phyloP scores from a whole-genome alignment of 2,797 vertebrate genomes.

The Sebastiscus tertius region DNA sequence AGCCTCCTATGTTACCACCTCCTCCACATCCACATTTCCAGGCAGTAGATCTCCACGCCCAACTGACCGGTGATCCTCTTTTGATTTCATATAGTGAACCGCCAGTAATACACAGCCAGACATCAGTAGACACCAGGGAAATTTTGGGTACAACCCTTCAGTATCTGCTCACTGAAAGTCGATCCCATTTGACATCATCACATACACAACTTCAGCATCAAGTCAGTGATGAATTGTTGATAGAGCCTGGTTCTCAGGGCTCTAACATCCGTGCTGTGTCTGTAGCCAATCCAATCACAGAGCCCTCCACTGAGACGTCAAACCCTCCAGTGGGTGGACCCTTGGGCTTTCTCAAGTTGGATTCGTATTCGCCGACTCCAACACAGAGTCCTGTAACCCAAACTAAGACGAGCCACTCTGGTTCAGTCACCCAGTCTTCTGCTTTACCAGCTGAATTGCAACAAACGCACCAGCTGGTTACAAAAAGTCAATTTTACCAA shows the following conservation, averaged over 20 bases:
- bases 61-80: constrained; percentile 10
- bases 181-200: constrained; percentile 2
- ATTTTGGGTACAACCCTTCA: constrained; percentile 5
- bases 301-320: constrained; percentile 1
- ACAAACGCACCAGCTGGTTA: background rate
- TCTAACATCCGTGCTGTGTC: background rate
- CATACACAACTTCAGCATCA: background rate
- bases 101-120: background rate
- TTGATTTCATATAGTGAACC: constrained; percentile 20
- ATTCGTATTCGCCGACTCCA: background rate
- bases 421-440: background rate
- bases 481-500: background rate
- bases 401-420: background rate
- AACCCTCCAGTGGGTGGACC: background rate
- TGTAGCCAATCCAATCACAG: constrained; percentile 2
- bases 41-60: constrained; percentile 25
- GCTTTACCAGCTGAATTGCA: background rate
- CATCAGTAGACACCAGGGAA: background rate
- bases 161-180: constrained; percentile 5
- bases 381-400: background rate
- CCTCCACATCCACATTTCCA: constrained; percentile 54
- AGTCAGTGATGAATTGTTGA: background rate
- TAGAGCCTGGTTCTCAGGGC: background rate
- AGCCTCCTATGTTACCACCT: constrained; percentile 56
- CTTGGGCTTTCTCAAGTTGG: constrained; percentile 1